phyloP scores from a whole-genome alignment of 2,797 vertebrate genomes.

The Agapornis canus region DNA sequence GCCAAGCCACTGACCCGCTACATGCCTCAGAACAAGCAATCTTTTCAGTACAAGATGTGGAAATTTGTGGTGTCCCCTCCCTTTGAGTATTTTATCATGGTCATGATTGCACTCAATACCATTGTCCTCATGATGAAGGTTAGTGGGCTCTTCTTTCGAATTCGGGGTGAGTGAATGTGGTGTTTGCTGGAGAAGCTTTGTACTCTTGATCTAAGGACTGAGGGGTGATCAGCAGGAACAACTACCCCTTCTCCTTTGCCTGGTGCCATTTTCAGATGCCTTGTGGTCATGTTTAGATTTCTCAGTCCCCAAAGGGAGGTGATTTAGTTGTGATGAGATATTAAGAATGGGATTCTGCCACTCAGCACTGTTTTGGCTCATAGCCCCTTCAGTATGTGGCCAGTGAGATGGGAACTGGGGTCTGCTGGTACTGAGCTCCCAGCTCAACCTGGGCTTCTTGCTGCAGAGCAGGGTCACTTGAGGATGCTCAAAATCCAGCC shows the following conservation, averaged over 20 bases:
- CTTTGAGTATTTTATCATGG: conserved; percentile 98
- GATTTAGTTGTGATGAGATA: background rate
- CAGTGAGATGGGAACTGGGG: background rate
- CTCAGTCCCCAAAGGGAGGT: background rate
- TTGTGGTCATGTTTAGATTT: background rate
- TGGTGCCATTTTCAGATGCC: background rate
- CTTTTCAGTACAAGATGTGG: conserved; percentile 97
- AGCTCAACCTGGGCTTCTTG: background rate
- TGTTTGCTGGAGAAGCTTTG: background rate
- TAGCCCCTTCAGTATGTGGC: background rate
- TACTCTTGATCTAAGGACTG: accelerated
- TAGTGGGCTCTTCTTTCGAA: background rate
- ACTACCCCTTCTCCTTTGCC: background rate
- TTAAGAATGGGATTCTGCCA: background rate
- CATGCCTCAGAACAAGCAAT: conserved; percentile 94
- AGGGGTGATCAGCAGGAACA: background rate
- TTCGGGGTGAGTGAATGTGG: accelerated
- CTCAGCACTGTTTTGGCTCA: accelerated
- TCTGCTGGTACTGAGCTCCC: background rate
- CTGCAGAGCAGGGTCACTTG: background rate
- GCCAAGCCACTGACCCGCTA: conserved; percentile 95
- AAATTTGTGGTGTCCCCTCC: conserved; percentile 95
- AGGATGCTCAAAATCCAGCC: background rate
- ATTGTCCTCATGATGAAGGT: conserved; percentile 99
- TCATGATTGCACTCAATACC: conserved; percentile 97